These are phyloP conservation scores for Ephydatia muelleri DNA, from an alignment of 37 sponge, comb jelly and placozoan genomes.

Conservation along the genomic window DNA sequence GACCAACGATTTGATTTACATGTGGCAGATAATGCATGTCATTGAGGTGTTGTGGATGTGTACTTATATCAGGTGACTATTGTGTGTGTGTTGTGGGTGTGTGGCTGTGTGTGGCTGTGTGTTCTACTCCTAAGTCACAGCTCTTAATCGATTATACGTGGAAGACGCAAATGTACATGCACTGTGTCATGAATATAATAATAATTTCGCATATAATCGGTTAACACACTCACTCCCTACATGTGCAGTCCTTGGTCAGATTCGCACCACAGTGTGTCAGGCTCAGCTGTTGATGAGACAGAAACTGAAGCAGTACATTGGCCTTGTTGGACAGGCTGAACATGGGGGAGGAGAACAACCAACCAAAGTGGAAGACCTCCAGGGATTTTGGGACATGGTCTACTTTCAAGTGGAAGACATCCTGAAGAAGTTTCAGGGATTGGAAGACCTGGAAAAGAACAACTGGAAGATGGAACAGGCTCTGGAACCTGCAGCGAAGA, in stretches of 20 bases:
- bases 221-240: background rate
- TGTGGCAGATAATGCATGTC: too few species aligned
- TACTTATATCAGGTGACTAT: too few species aligned
- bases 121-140: too few species aligned
- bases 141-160: too few species aligned
- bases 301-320: conserved; percentile 74
- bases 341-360: conserved; percentile 30
- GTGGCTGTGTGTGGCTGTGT: too few species aligned
- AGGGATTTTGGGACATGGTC: conserved; percentile 94
- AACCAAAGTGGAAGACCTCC: conserved; percentile 55
- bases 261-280: conserved; percentile 68
- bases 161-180: too few species aligned
- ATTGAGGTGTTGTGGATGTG: too few species aligned
- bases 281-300: conserved; percentile 73
- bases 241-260: conserved; percentile 62
- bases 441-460: conserved; percentile 52
- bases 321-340: conserved; percentile 59
- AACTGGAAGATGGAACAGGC: conserved; percentile 34
- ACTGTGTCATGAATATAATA: too few species aligned
- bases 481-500: background rate
- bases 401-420: conserved; percentile 71
- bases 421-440: conserved; percentile 47
- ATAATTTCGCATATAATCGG: too few species aligned
- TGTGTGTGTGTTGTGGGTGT: too few species aligned
- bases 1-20: too few species aligned